A percentile compares a stretch with the other conserved stretches of the same genome.
phyloP scores from a whole-genome alignment of 2,113 vertebrate species.

The Neogobius melanostomus region DNA sequence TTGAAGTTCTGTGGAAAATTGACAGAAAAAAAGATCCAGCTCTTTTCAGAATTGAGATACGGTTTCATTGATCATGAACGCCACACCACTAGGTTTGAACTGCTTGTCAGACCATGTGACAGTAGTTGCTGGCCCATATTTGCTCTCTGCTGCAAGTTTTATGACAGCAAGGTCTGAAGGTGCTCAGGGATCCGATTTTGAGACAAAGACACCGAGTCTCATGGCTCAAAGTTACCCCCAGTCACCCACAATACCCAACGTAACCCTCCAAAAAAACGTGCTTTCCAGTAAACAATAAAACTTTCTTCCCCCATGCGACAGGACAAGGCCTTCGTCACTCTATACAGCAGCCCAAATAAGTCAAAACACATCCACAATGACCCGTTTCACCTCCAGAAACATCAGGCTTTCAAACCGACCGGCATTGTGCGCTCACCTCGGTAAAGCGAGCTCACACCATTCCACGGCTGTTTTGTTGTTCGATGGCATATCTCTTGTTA shows the following conservation, averaged over 20 bases:
- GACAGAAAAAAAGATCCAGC: no score
- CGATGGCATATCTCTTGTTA: constrained; percentile 25
- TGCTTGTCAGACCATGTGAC: no score
- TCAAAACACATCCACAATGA: not conserved
- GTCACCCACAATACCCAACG: not conserved
- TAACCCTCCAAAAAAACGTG: not conserved
- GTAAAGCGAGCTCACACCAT: constrained; percentile 11
- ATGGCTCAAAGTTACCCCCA: not conserved
- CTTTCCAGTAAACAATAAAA: not conserved
- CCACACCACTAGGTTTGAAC: no score
- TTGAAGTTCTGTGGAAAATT: no score
- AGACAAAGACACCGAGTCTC: no score
- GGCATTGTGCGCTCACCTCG: not conserved
- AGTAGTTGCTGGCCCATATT: no score
- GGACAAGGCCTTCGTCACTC: not conserved
- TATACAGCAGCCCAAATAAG: not conserved
- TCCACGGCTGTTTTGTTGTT: constrained; percentile 30
- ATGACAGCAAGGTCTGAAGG: no score
- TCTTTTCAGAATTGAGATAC: no score
- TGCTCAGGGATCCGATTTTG: no score
- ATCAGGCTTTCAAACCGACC: not conserved
- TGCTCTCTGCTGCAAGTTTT: no score
- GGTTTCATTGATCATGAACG: no score
- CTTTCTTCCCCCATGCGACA: not conserved
- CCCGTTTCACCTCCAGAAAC: not conserved